These are phyloP conservation scores for Hyphantria cunea DNA, from an alignment of 1,140 invertebrate genomes.

Conservation along the genomic window DNA sequence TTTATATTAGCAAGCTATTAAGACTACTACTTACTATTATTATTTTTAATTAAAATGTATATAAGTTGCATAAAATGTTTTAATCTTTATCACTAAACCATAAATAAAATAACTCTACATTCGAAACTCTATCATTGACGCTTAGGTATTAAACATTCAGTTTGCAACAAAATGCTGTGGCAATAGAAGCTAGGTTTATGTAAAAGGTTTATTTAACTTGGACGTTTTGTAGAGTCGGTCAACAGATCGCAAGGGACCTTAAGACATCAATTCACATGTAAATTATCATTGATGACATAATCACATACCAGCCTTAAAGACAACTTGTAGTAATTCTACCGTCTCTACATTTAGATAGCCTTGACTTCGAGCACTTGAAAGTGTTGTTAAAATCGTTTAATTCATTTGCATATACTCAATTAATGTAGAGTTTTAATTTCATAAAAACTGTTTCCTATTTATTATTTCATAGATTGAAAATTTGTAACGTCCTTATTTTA, in stretches of 20 bases:
- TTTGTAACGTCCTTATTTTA: too few relatives aligned
- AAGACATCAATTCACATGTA: neutral
- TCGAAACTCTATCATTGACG: neutral
- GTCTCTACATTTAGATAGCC: conserved; percentile 3
- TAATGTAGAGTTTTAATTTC: neutral
- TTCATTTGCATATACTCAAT: neutral
- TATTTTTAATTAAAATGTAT: too few relatives aligned
- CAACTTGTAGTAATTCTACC: conserved; percentile 12
- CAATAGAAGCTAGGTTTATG: too few relatives aligned
- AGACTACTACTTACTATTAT: too few relatives aligned
- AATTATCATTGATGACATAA: conserved; percentile 32
- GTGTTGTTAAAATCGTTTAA: neutral
- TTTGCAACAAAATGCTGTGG: too few relatives aligned
- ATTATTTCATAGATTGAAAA: neutral
- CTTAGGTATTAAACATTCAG: neutral
- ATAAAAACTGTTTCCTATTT: conserved; percentile 1
- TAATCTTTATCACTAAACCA: neutral
- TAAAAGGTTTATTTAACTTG: too few relatives aligned
- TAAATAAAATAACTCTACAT: neutral
- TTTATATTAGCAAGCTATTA: too few relatives aligned
- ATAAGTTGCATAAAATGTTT: too few relatives aligned
- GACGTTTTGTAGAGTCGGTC: too few relatives aligned
- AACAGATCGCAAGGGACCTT: too few relatives aligned
- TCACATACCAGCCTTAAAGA: conserved; percentile 6
- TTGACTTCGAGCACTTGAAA: conserved; percentile 2